Conservation (phyloP, 1,140 invertebrate genomes). For the Sinonovacula constricta region DNA sequence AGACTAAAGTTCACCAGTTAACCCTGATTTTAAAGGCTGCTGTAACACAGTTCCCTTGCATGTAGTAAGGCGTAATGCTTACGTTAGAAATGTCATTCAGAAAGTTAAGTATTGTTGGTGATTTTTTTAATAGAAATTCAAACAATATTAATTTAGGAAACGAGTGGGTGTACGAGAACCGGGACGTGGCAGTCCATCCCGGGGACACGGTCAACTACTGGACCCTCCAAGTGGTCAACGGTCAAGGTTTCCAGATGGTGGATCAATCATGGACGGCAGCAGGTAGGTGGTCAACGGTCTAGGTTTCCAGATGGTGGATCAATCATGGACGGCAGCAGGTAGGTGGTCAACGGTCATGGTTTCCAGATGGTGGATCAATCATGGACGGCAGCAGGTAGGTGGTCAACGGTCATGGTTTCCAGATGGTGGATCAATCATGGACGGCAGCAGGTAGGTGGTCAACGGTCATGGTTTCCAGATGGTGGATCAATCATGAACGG, state of each 20-base stretch:
- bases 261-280: slow-evolving; percentile 31
- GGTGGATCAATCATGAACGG: no score
- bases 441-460: slow-evolving; percentile 2
- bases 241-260: slow-evolving; percentile 4
- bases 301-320: slow-evolving; percentile 15
- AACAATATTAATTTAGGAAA: slow-evolving; percentile 17
- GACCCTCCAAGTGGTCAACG: slow-evolving; percentile 16
- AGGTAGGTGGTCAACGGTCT: slow-evolving; percentile 15
- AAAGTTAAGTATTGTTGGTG: background rate
- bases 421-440: slow-evolving; percentile 30
- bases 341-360: slow-evolving; percentile 22
- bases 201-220: slow-evolving; percentile 40
- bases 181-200: slow-evolving; percentile 2
- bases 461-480: no score
- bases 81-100: background rate
- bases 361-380: slow-evolving; percentile 14
- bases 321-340: slow-evolving; percentile 29
- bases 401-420: slow-evolving; percentile 13
- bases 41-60: background rate
- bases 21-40: background rate
- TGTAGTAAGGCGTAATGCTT: background rate
- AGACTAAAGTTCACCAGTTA: no score
- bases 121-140: background rate
- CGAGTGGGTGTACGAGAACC: slow-evolving; percentile 47
- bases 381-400: slow-evolving; percentile 8